A percentile compares a stretch with the other conserved stretches of the same genome.
These are phyloP conservation scores for Pentamera pediparva DNA, from an alignment of 53 echinoderm and acorn worm genomes.

Conservation along the genomic window DNA sequence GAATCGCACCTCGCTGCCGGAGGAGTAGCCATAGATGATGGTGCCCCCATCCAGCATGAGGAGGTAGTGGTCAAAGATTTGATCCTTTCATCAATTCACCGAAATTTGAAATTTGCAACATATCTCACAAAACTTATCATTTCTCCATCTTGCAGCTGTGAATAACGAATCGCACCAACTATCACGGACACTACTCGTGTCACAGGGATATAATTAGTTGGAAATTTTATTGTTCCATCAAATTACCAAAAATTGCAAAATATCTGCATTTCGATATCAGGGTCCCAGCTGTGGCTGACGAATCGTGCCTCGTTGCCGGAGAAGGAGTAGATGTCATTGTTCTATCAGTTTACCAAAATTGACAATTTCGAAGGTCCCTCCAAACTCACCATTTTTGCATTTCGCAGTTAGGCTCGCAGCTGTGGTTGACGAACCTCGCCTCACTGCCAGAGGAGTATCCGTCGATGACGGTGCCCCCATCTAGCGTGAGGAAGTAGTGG, in stretches of 20 bases:
- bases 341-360: too few species aligned
- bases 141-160: too few species aligned
- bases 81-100: too few species aligned
- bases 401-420: conserved; percentile 97
- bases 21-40: conserved; percentile 94
- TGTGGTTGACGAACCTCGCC: conserved; percentile 94
- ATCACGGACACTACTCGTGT: too few species aligned
- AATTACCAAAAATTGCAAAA: neutral
- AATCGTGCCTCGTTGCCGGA: conserved; percentile 84
- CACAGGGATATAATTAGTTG: too few species aligned
- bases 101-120: too few species aligned
- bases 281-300: conserved; percentile 91
- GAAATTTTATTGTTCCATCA: too few species aligned
- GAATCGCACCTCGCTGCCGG: conserved; percentile 87
- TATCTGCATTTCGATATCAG: conserved; percentile 28
- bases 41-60: conserved; percentile 85
- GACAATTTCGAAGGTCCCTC: too few species aligned
- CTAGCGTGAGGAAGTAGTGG: conserved; percentile 95
- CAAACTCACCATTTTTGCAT: conserved; percentile 94
- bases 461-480: conserved; percentile 92
- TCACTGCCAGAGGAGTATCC: conserved; percentile 93
- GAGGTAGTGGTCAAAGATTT: conserved; percentile 99
- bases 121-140: too few species aligned
- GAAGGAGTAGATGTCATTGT: too few species aligned
- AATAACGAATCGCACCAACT: too few species aligned